These are phyloP conservation scores for Neoscelio sp. DNA, from an alignment of 2,888 invertebrate genomes.

Conservation along the genomic window DNA sequence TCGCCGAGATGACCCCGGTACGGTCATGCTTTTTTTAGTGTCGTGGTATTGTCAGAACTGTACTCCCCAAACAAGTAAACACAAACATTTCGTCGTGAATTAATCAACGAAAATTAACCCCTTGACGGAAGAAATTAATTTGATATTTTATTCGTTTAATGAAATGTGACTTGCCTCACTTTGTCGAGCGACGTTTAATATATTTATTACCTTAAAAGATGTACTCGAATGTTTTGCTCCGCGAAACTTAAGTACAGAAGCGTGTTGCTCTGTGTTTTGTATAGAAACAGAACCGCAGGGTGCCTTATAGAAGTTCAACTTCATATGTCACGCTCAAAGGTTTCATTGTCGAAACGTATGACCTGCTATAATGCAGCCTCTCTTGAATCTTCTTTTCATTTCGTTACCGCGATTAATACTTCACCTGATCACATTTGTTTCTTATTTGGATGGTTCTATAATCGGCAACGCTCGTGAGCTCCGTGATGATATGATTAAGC, in stretches of 20 bases:
- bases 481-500: slow-evolving; percentile 10
- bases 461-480: too few species aligned
- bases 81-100: not conserved
- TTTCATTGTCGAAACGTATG: slow-evolving; percentile 37
- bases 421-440: not conserved
- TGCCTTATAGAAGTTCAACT: slow-evolving; percentile 44
- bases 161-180: not conserved
- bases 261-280: slow-evolving; percentile 33
- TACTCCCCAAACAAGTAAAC: not conserved
- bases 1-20: slow-evolving; percentile 73
- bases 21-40: slow-evolving; percentile 44
- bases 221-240: slow-evolving; percentile 7
- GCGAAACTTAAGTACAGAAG: slow-evolving; percentile 12
- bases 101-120: too few species aligned
- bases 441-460: too few species aligned
- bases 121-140: not conserved
- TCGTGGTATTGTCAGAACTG: not conserved
- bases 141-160: slow-evolving; percentile 6
- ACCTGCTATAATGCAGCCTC: slow-evolving; percentile 36
- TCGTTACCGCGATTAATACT: not conserved
- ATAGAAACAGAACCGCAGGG: slow-evolving; percentile 41
- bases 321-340: slow-evolving; percentile 29
- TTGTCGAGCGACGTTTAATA: slow-evolving; percentile 15
- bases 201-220: slow-evolving; percentile 24
- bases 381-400: slow-evolving; percentile 21